A percentile compares a stretch with the other conserved stretches of the same genome.
Evolutionary conservation across 2,797 vertebrate species (phyloP).

Genomic region (Ctenopoma multispine): DNA sequence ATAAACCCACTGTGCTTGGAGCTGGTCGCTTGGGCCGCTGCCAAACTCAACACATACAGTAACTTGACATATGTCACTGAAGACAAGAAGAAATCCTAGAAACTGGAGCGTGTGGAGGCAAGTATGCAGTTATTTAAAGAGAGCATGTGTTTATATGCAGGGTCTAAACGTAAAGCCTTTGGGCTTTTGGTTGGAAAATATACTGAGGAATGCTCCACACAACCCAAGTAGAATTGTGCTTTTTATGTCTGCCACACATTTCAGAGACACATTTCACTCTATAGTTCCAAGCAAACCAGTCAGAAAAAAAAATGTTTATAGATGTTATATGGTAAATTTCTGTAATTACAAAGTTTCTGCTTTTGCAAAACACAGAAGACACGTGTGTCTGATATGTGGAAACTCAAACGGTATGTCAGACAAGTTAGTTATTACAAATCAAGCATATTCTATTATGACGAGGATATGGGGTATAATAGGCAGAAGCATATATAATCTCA

Average conservation of each 20-base stretch:
- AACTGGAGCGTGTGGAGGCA: slow-evolving; percentile 48
- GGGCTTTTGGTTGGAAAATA: slow-evolving; percentile 5
- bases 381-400: no score
- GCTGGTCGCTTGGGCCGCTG: slow-evolving; percentile 9
- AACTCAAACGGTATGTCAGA: no score
- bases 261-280: neutral
- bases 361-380: no score
- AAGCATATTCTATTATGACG: no score
- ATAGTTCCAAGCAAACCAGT: no score
- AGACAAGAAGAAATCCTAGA: slow-evolving; percentile 20
- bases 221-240: neutral
- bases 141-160: slow-evolving; percentile 55
- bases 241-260: neutral
- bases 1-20: neutral
- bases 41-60: slow-evolving; percentile 15
- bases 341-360: no score
- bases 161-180: slow-evolving; percentile 11
- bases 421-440: no score
- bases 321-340: no score
- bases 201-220: neutral
- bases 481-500: no score
- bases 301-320: no score
- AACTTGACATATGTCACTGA: slow-evolving; percentile 23
- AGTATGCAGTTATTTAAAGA: slow-evolving; percentile 72
- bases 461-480: no score